phyloP scores from a whole-genome alignment of 1,140 invertebrate species.

The Ceratitis capitata region DNA sequence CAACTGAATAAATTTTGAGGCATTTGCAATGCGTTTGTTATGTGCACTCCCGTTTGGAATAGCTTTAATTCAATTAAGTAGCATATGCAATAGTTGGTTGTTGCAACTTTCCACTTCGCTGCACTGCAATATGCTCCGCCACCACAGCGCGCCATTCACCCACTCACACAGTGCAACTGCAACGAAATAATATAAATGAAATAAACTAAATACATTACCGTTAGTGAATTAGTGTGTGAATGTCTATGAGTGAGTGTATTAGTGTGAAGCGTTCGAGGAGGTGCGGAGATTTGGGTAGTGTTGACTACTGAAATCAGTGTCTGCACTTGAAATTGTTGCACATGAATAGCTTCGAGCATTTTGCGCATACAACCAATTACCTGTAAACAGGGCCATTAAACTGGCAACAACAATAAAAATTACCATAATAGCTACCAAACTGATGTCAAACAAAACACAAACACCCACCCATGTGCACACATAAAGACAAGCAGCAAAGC shows the following conservation, averaged over 20 bases:
- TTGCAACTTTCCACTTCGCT: background rate
- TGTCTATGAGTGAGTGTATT: no score
- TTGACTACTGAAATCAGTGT: background rate
- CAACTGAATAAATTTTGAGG: background rate
- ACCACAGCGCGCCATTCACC: no score
- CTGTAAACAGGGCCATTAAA: conserved; percentile 24
- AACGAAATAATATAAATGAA: background rate
- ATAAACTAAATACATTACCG: background rate
- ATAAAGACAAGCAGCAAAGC: background rate
- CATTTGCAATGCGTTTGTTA: background rate
- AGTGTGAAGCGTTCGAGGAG: background rate
- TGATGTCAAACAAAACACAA: conserved; percentile 10
- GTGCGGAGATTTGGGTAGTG: background rate
- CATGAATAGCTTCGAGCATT: conserved; percentile 4
- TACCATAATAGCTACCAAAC: background rate
- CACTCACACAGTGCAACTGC: background rate
- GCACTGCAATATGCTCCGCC: background rate
- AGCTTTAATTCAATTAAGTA: background rate
- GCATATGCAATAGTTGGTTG: background rate
- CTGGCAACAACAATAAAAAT: conserved; percentile 27
- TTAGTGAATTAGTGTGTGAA: no score
- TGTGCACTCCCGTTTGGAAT: background rate
- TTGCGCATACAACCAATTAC: conserved; percentile 28
- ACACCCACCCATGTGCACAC: background rate
- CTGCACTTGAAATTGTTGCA: conserved; percentile 34